Evolutionary conservation across 2,113 vertebrate species (phyloP).

Genomic region (Egretta garzetta): DNA sequence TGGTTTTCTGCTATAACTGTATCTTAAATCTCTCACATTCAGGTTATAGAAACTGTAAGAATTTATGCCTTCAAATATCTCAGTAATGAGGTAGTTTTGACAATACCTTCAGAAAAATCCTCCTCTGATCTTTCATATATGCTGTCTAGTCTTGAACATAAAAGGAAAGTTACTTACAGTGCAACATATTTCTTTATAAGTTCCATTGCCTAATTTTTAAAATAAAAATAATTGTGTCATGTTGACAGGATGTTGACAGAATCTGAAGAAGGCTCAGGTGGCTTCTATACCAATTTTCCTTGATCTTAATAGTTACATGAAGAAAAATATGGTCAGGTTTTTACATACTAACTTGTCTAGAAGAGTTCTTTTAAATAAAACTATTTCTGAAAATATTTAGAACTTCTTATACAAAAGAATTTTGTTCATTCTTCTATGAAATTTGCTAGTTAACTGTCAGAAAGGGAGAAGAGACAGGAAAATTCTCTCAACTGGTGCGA

Average conservation of each 20-base stretch:
- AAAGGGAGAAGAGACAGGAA: neutral
- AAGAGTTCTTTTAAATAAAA: neutral
- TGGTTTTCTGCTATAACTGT: neutral
- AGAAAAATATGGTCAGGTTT: neutral
- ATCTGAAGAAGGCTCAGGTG: neutral
- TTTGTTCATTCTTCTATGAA: neutral
- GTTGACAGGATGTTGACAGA: neutral
- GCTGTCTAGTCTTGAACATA: neutral
- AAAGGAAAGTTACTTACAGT: conserved; percentile 9
- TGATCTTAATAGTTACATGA: neutral
- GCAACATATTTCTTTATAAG: neutral
- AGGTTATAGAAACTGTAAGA: neutral
- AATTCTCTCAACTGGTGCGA: neutral
- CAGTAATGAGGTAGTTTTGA: neutral
- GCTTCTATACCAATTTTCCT: neutral
- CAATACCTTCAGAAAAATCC: neutral
- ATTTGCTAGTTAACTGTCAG: neutral
- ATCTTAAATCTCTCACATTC: neutral
- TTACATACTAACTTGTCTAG: neutral
- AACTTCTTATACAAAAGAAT: neutral
- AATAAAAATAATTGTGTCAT: neutral
- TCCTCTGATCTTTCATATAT: conserved; percentile 3
- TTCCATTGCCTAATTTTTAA: neutral
- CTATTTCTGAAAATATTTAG: neutral
- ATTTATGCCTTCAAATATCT: neutral